Evolutionary conservation across 2,113 vertebrate genomes (phyloP).

Genomic region (Bothrops jararaca): DNA sequence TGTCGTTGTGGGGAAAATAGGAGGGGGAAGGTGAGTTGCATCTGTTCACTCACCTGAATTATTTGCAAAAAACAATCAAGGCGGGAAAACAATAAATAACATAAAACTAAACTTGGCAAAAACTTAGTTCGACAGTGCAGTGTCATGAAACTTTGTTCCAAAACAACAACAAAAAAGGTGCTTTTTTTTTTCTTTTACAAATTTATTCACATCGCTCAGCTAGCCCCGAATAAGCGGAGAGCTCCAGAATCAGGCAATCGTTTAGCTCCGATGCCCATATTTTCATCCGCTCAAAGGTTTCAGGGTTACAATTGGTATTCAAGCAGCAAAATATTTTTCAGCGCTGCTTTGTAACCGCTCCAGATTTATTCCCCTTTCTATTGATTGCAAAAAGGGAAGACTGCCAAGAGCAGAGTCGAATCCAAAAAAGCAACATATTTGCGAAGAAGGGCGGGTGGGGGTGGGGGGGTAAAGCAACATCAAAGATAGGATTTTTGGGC

Average conservation of each 20-base stretch:
- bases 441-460: neutral
- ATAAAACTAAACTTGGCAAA: neutral
- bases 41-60: neutral
- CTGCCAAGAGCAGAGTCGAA: neutral
- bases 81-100: neutral
- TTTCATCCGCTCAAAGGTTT: slow-evolving; percentile 71
- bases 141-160: neutral
- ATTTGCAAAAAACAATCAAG: neutral
- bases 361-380: slow-evolving; percentile 74
- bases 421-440: neutral
- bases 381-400: slow-evolving; percentile 63
- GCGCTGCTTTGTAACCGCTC: slow-evolving; percentile 71
- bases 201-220: neutral
- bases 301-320: slow-evolving; percentile 72
- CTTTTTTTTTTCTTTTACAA: neutral
- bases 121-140: neutral
- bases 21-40: neutral
- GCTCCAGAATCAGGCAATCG: slow-evolving; percentile 58
- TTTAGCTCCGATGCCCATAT: slow-evolving; percentile 75
- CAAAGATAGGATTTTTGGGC: neutral
- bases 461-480: neutral
- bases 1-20: neutral
- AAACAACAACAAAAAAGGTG: neutral
- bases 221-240: neutral
- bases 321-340: slow-evolving; percentile 71